Evolutionary conservation across 2,888 invertebrate species (phyloP).

Genomic region (Anodontia alba): DNA sequence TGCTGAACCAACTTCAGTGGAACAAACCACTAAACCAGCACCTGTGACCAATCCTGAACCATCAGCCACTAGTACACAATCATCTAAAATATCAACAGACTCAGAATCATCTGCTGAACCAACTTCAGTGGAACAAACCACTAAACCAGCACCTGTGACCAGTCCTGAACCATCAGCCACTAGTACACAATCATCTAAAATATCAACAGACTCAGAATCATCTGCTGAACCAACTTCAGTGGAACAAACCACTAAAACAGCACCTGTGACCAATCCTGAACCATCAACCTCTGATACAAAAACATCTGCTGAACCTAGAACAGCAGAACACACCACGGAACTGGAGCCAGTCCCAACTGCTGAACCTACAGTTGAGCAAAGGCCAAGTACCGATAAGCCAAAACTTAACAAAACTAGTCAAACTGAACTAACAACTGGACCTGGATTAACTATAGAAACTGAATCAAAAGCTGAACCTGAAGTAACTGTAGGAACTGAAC

Average conservation of each 20-base stretch:
- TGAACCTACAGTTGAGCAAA: background rate
- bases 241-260: background rate
- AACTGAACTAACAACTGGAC: conserved; percentile 13
- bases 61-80: background rate
- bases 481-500: conserved; percentile 16
- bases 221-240: background rate
- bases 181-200: background rate
- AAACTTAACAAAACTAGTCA: conserved; percentile 26
- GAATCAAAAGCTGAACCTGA: conserved; percentile 39
- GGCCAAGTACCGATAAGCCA: conserved; percentile 21
- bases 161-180: background rate
- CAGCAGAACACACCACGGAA: background rate
- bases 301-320: background rate
- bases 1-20: too few species aligned
- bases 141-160: background rate
- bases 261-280: background rate
- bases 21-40: background rate
- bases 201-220: background rate
- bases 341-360: background rate
- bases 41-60: background rate
- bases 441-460: conserved; percentile 3
- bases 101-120: too few species aligned
- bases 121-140: too few species aligned
- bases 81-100: too few species aligned
- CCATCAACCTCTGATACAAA: background rate